Conservation (phyloP, 2,113 vertebrate genomes). For the Periophthalmodon schlosseri region DNA sequence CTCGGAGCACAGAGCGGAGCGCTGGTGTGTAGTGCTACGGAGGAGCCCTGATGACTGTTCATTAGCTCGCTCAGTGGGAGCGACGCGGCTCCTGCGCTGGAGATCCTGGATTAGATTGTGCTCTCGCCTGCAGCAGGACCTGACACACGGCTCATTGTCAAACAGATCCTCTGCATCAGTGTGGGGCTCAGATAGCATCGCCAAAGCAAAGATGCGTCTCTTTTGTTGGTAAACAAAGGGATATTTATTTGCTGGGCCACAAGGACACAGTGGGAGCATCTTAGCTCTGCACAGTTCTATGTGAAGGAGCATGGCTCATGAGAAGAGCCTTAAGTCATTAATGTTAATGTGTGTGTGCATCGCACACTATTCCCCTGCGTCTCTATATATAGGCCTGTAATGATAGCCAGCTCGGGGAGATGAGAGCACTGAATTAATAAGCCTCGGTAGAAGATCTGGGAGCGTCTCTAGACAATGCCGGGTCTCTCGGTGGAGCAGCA, state of each 20-base stretch:
- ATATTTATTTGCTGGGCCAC: conserved; percentile 49
- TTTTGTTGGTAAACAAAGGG: conserved; percentile 68
- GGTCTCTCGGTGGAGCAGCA: conserved; percentile 64
- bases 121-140: conserved; percentile 34
- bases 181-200: conserved; percentile 19
- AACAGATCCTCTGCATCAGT: conserved; percentile 25
- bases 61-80: conserved; percentile 77
- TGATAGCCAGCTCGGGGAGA: conserved; percentile 80
- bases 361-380: conserved; percentile 70
- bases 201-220: conserved; percentile 30
- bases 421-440: conserved; percentile 79
- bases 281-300: conserved; percentile 33
- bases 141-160: conserved; percentile 19
- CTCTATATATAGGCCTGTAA: conserved; percentile 82
- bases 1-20: conserved; percentile 62
- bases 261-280: conserved; percentile 32
- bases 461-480: conserved; percentile 72
- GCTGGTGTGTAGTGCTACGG: conserved; percentile 59
- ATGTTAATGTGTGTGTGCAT: conserved; percentile 78
- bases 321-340: conserved; percentile 78
- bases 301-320: conserved; percentile 42
- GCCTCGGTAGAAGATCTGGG: conserved; percentile 71
- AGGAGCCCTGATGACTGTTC: conserved; percentile 74
- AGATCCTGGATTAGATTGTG: conserved; percentile 54
- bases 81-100: conserved; percentile 39